These are phyloP conservation scores for Hylomyscus alleni DNA, from an alignment of 2,797 vertebrate genomes.

Conservation along the genomic window DNA sequence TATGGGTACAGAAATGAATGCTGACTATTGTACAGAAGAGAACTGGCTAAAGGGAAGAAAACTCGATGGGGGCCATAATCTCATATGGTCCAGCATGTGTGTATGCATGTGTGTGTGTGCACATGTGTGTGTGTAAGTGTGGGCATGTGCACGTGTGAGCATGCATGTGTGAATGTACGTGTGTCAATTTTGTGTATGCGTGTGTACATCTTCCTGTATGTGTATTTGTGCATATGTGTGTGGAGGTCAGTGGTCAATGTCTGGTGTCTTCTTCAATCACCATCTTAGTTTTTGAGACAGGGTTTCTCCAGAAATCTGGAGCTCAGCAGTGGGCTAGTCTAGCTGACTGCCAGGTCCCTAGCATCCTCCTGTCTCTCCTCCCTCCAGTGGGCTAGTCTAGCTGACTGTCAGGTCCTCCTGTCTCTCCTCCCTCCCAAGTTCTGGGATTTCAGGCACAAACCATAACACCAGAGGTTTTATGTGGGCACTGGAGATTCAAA, in stretches of 20 bases:
- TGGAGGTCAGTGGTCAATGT: not conserved
- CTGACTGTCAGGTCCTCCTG: not conserved
- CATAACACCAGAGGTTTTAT: too few species aligned
- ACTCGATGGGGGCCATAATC: not conserved
- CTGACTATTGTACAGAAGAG: not conserved
- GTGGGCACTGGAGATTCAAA: not conserved
- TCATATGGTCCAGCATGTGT: not conserved
- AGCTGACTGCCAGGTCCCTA: too few species aligned
- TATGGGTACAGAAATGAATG: not conserved
- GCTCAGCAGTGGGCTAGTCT: not conserved
- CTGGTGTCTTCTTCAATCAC: not conserved
- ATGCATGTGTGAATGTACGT: not conserved
- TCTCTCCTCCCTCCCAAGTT: not conserved
- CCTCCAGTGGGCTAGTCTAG: not conserved
- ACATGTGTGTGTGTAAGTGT: not conserved
- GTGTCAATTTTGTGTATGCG: not conserved
- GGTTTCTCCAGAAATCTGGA: not conserved
- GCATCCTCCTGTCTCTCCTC: not conserved
- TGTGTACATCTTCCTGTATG: not conserved
- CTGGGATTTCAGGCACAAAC: not conserved
- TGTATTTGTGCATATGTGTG: not conserved
- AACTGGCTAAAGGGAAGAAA: not conserved
- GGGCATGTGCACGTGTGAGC: not conserved
- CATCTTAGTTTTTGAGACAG: not conserved
- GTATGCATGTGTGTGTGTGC: not conserved